Evolutionary conservation across 2,797 vertebrate genomes (phyloP), one percentile per base, ranked within the genome.

Genomic region (Trematomus bernacchii): DNA sequence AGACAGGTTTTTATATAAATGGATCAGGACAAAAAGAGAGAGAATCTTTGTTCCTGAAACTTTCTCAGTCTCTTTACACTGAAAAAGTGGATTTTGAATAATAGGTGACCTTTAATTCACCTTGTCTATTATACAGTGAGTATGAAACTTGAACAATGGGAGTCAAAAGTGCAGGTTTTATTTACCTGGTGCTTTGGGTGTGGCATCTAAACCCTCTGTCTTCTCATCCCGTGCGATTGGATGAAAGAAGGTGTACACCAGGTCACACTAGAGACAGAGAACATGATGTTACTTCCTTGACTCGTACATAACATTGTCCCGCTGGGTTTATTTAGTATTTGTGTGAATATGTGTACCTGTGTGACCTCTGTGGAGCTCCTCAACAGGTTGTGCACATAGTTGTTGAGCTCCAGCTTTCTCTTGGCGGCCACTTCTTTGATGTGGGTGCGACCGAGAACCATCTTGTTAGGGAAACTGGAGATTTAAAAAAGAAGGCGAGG

Each of bases 181-280:
- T 50, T 50, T 68, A 97, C 98, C 97, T 86, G 93, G 82, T 73
- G 92, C 91, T 91, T 92, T 97, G 70, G 96, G 82, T 30, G 95
- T 87, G 70, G 94, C 91, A 10, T 97, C 97, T 78, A 97, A 90
- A 81, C 96, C 97, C 86, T 99, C 97, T 0, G 96, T 94, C 94
- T 97, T 99, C 59, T 99, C 98, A 86, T 99, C 98, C 77, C 97
- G 96, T 69, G 96, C 95, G 85, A 98, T 96, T 1, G 98, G 97
- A 92, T 99, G 98, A 92, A 98, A 99, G 94, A 99, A 99, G 8
- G 98, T 99, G 94, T 98, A 99, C 92, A 99, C 92, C 87, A 99
- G 96, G 92, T 99, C 98, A 91, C 98, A 99, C 98, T 99, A 76
- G 40, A 85, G 47, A 42, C 63, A 85, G 6, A 87, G 1, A 66